These are phyloP conservation scores for Clupea harengus DNA, from an alignment of 2,113 vertebrate species.

Conservation along the genomic window DNA sequence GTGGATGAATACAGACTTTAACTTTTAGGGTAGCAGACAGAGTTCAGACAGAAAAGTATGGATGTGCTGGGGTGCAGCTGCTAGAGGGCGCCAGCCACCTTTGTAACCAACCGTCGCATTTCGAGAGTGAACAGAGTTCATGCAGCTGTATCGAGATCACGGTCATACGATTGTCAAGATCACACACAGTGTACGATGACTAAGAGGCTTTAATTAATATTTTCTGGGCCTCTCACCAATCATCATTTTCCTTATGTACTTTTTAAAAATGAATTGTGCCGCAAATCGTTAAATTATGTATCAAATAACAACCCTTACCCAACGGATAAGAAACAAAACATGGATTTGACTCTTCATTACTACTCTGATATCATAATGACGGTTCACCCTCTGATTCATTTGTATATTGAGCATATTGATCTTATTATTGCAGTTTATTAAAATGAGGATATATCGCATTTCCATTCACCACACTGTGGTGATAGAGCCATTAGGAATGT, in stretches of 20 bases:
- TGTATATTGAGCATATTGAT: not conserved
- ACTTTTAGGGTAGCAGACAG: not conserved
- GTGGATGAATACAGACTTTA: not conserved
- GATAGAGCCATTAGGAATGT: not conserved
- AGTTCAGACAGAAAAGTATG: not conserved
- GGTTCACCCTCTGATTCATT: not conserved
- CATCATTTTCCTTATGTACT: not conserved
- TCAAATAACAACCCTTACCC: too few species aligned
- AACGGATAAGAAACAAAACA: not conserved
- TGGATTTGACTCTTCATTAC: not conserved
- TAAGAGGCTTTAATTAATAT: not conserved
- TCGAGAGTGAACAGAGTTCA: not conserved
- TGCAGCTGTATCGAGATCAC: not conserved
- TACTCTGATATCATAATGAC: not conserved
- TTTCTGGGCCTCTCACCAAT: not conserved
- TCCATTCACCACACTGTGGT: not conserved
- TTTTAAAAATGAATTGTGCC: not conserved
- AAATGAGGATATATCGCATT: not conserved
- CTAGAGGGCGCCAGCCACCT: not conserved
- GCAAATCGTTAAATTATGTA: not conserved
- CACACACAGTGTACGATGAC: not conserved
- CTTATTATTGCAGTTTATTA: not conserved
- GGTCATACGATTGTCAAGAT: not conserved
- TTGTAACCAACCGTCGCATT: not conserved
- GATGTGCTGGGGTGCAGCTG: not conserved